phyloP scores from a whole-genome alignment of 2,113 vertebrate genomes.

The Podarcis cretensis region DNA sequence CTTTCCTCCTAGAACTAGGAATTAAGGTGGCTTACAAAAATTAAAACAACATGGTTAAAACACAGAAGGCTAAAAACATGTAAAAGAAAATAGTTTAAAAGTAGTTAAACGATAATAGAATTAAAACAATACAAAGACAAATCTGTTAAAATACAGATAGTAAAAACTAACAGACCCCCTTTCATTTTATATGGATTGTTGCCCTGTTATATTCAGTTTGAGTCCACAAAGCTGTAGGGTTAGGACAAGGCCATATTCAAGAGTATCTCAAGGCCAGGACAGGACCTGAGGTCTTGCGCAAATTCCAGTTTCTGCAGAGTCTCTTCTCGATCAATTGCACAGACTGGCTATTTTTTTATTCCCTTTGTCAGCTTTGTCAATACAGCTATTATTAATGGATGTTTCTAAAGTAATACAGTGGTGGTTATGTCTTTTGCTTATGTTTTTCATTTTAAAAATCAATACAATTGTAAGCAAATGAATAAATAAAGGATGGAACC shows the following conservation, averaged over 20 bases:
- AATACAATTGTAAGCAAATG: slow-evolving; percentile 38
- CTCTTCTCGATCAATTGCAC: background rate
- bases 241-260: background rate
- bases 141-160: too few species aligned
- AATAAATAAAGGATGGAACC: slow-evolving; percentile 39
- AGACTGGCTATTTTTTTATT: background rate
- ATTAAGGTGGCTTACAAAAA: too few species aligned
- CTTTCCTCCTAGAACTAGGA: too few species aligned
- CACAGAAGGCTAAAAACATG: too few species aligned
- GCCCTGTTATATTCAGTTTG: background rate
- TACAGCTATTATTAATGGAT: slow-evolving; percentile 32
- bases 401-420: slow-evolving; percentile 40
- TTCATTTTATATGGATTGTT: too few species aligned
- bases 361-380: slow-evolving; percentile 35
- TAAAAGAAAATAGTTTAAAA: too few species aligned
- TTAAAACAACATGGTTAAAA: too few species aligned
- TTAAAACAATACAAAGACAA: too few species aligned
- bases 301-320: background rate
- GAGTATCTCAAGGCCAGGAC: background rate
- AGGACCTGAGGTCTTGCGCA: background rate
- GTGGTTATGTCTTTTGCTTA: slow-evolving; percentile 40
- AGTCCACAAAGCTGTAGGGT: too few species aligned
- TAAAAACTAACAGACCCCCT: too few species aligned
- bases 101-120: too few species aligned
- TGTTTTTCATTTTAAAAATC: slow-evolving; percentile 42